Evolutionary conservation across 2,113 vertebrate genomes (phyloP).

Genomic region (Steatornis caripensis): DNA sequence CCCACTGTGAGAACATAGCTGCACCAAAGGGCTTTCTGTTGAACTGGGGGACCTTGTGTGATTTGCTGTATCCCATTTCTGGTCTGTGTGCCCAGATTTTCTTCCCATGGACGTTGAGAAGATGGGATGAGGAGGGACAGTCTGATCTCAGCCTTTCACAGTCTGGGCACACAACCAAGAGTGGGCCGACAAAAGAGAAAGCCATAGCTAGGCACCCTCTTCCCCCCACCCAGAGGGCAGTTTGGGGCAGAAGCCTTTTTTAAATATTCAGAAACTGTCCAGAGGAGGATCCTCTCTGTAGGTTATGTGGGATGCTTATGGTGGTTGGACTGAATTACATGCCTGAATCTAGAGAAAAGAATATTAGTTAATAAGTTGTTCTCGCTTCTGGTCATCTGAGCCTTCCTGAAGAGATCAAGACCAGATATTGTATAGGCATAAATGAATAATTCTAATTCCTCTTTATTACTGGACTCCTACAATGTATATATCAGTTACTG

Average conservation of each 20-base stretch:
- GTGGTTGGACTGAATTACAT: neutral
- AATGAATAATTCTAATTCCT: neutral
- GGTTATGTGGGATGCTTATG: rapidly evolving
- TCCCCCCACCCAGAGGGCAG: neutral
- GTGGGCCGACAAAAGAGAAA: neutral
- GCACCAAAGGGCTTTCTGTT: neutral
- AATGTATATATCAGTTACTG: constrained; percentile 6
- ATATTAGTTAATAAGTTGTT: neutral
- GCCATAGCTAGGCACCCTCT: neutral
- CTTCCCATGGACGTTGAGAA: neutral
- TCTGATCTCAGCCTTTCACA: neutral
- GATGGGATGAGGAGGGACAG: neutral
- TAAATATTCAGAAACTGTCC: neutral
- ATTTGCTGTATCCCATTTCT: neutral
- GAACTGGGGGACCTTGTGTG: neutral
- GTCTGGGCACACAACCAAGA: neutral
- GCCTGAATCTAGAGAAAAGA: neutral
- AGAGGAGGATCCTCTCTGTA: neutral
- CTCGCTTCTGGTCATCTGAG: neutral
- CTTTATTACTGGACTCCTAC: neutral
- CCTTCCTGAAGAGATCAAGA: neutral
- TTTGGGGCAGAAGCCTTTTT: neutral
- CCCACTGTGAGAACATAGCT: neutral
- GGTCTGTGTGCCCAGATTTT: neutral
- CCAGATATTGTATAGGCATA: neutral